phyloP scores from a whole-genome alignment of 2,113 vertebrate species.

The Caracal caracal region DNA sequence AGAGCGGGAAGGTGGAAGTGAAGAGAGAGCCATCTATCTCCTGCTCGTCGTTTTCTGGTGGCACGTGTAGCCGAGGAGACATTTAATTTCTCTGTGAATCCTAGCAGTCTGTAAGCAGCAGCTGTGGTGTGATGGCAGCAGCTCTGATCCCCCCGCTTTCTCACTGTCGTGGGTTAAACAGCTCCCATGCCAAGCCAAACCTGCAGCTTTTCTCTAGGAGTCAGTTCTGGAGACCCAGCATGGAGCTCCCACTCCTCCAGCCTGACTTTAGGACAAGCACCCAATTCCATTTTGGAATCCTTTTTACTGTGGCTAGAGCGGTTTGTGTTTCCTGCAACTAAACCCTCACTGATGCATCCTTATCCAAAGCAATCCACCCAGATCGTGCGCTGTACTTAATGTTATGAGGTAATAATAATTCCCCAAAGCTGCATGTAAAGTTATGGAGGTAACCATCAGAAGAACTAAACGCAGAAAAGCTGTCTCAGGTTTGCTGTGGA shows the following conservation, averaged over 20 bases:
- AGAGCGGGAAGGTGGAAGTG: not conserved
- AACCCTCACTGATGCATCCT: not conserved
- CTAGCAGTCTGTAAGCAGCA: not conserved
- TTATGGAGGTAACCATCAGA: not conserved
- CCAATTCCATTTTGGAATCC: not conserved
- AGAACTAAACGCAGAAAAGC: not conserved
- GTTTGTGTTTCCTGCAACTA: not conserved
- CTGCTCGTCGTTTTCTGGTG: not conserved
- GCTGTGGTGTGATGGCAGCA: not conserved
- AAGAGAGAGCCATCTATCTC: not conserved
- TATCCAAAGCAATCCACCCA: not conserved
- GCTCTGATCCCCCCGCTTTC: not conserved
- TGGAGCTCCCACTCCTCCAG: not conserved
- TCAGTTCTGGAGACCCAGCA: not conserved
- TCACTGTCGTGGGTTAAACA: not conserved
- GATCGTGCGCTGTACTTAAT: not conserved
- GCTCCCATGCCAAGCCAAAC: not conserved
- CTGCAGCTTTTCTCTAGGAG: not conserved
- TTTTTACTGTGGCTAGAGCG: not conserved
- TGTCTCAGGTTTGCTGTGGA: not conserved
- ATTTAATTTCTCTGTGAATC: not conserved
- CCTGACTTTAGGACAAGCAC: not conserved
- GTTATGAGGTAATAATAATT: not conserved
- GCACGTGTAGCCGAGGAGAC: not conserved
- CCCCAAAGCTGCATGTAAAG: not conserved